Evolutionary conservation across 2,113 vertebrate genomes (phyloP), one percentile per base, ranked within the genome.

Genomic region (Pelecanus crispus): DNA sequence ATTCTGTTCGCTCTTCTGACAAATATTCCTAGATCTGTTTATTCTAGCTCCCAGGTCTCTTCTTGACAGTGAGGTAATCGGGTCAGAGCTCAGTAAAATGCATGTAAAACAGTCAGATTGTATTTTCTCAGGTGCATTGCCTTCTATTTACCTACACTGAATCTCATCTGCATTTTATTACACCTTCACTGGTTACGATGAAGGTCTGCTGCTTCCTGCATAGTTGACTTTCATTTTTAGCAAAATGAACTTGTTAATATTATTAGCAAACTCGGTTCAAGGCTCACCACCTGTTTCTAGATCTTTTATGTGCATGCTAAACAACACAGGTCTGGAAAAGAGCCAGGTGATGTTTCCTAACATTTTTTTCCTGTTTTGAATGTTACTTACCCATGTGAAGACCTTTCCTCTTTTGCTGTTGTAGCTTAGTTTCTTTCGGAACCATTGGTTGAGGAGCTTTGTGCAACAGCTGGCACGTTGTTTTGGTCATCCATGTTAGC

Each of bases 101-200:
- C 34, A 63, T 34, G 36, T 62, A 84, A 75, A 94, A 5, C 28
- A 68, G 81, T 10, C 2, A 9, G 72, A 11, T 22, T 85, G 40
- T 65, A 56, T 82, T 91, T 90, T 66, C 58, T 84, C 58, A 70
- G 56, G 58, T 92, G 71, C 1, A 0, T 19, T 94, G 84, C 56
- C 19, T 68, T 44, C 70, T 90, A 0, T 90, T 94, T 91, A 40
- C 84, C 68, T 84, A 25, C 7, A 5, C 49, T 80, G 62, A 78
- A 55, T 72, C 58, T 93, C 79, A 62, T 91, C 53, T 93, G 81
- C 53, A 80, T 65, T 96, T 94, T 91, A 61, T 86, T 89, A 50
- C 28, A 70, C 78, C 70, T 88, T 82, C 12, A 13, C 31, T 67
- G 49, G 44, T 24, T 82, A 34, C 7, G 7, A 28, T 56, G 78